Base-by-base conservation (phyloP, 2,888 invertebrate genomes). In the Achlya flavicornis region DNA sequence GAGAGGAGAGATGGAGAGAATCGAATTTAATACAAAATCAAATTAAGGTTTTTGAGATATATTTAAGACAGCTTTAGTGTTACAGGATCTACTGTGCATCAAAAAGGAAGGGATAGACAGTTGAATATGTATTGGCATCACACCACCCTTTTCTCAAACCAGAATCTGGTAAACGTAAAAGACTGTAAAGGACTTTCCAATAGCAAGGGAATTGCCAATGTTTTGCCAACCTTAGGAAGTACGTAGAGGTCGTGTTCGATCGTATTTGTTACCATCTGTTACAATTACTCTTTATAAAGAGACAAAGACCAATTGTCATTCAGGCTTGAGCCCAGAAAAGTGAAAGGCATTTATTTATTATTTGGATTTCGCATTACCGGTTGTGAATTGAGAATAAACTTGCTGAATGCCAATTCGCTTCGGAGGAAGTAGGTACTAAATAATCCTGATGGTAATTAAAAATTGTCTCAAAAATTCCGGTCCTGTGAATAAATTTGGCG, bases 401-500 rank as follows among this genome's bases (percentile, higher is more conserved):
- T 14, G 16, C 19, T 53, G 46, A 41, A 41, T 10, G 46, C n/a
- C n/a, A 46, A 14, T 35, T 35, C 7, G 41, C 41, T 11, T 41
- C 41, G 12, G 16, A 48, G 48, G 48, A 48, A n/a, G 16, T n/a
- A n/a, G n/a, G n/a, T n/a, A 16, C 33, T 41, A 41, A 12, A 41
- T 38, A 10, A 38, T 38, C 10, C 38, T 41, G 41, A 41, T 41
- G 41, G 57, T 38, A 62, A 57, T 62, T 57, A 62, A 57, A 41
- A 53, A 62, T 57, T 57, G 41, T 33, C 57, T 41, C 62, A 57
- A 67, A 48, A 53, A 76, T 70, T 66, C 67, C 67, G 66, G 58
- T 60, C 41, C 5, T 26, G 41, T 41, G 60, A 19, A 60, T 60
- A 60, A 41, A 33, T 60, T 60, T 19, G 59, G 65, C 63, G 67